Percentiles rank a stretch among this genome's conserved stretches.
Conservation (phyloP, 2,888 invertebrate species). For the Gasteruption jaculator region DNA sequence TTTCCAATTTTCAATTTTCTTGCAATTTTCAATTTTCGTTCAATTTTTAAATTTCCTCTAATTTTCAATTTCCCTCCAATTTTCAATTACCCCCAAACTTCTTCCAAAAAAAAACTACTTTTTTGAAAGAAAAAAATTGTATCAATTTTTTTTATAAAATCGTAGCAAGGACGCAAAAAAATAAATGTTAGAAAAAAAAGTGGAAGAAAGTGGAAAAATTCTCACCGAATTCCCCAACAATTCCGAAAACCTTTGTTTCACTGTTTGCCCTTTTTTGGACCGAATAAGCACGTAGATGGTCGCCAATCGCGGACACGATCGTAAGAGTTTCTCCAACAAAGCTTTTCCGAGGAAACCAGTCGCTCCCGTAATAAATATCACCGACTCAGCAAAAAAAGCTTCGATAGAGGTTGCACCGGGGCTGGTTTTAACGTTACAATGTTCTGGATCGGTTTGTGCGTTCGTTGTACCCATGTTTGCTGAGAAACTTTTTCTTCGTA, state of each 20-base stretch:
- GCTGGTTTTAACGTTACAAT: constrained; percentile 29
- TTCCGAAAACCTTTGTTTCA: constrained; percentile 68
- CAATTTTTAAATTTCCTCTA: no score
- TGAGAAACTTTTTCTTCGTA: no score
- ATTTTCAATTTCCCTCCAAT: no score
- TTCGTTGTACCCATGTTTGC: constrained; percentile 44
- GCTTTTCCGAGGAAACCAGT: constrained; percentile 95
- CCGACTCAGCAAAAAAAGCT: constrained; percentile 56
- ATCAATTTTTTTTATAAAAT: not conserved
- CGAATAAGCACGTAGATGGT: constrained; percentile 80
- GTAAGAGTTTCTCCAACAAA: constrained; percentile 83
- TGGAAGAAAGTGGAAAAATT: constrained; percentile 14
- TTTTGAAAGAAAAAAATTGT: constrained; percentile 1
- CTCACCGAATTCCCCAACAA: constrained; percentile 68
- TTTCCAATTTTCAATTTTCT: no score
- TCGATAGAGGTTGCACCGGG: constrained; percentile 39
- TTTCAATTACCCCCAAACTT: no score
- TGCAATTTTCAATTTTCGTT: no score
- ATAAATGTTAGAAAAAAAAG: not conserved
- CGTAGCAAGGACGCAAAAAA: not conserved
- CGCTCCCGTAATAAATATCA: constrained; percentile 60
- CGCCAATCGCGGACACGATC: constrained; percentile 75
- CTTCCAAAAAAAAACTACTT: not conserved
- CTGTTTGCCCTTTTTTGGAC: constrained; percentile 66
- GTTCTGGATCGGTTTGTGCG: constrained; percentile 33